Conservation (phyloP, 2,113 vertebrate genomes). For the Brienomyrus longianalis region DNA sequence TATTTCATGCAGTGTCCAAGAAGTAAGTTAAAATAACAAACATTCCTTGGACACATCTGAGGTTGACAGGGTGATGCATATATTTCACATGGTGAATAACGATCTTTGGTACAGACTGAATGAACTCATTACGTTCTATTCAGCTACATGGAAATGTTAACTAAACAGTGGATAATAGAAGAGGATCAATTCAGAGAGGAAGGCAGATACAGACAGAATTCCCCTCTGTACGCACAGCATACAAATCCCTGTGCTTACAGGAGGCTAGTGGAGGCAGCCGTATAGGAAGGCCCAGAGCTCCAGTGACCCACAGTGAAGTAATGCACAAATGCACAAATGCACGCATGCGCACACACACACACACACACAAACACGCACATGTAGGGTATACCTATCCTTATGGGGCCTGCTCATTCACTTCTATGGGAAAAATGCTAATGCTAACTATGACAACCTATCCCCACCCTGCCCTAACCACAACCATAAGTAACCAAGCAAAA, state of each 20-base stretch:
- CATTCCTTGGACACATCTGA: constrained; percentile 9
- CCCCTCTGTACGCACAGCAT: neutral
- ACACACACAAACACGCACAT: neutral
- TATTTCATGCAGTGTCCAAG: constrained; percentile 15
- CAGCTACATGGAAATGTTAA: constrained; percentile 17
- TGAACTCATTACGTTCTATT: constrained; percentile 14
- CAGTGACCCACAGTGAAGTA: neutral
- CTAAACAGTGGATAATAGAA: constrained; percentile 1
- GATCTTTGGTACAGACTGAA: neutral
- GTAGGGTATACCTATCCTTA: too few relatives aligned
- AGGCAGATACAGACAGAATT: neutral
- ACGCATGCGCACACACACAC: neutral
- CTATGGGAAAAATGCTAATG: too few relatives aligned
- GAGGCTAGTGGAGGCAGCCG: neutral
- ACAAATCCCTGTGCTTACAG: neutral
- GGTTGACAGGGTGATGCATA: constrained; percentile 16
- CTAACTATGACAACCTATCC: too few relatives aligned
- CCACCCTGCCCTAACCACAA: too few relatives aligned
- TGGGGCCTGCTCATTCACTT: too few relatives aligned
- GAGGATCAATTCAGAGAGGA: neutral
- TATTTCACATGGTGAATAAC: constrained; percentile 15
- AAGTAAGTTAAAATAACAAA: constrained; percentile 9
- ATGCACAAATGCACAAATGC: neutral
- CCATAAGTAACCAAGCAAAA: too few relatives aligned
- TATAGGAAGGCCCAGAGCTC: neutral